Conservation (phyloP, 2,113 vertebrate genomes). For the Orthonyx spaldingii region DNA sequence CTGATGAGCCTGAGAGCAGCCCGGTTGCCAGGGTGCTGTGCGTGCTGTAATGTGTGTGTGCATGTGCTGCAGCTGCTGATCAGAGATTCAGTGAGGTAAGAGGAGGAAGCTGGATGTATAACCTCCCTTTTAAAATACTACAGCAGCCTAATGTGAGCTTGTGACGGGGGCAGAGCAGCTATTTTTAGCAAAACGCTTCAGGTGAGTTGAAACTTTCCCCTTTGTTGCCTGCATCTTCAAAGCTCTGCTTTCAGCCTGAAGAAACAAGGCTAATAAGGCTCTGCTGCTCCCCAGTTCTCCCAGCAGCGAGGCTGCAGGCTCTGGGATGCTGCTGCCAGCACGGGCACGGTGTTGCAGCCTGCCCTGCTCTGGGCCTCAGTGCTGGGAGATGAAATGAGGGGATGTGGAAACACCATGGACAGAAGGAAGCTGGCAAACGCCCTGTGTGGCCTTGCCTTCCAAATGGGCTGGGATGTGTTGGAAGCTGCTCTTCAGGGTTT, state of each 20-base stretch:
- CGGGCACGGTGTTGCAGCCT: background rate
- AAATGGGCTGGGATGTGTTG: background rate
- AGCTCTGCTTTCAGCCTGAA: background rate
- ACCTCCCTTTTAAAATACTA: background rate
- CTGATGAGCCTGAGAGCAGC: background rate
- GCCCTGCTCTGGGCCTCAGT: background rate
- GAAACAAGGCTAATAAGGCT: slow-evolving; percentile 28
- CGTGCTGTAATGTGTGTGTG: background rate
- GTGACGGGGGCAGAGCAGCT: background rate
- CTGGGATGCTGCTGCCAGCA: background rate
- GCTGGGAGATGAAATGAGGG: background rate
- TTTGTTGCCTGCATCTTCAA: slow-evolving; percentile 47
- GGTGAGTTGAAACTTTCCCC: background rate
- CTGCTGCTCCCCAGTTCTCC: background rate
- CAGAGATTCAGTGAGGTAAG: background rate
- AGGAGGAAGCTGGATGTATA: background rate
- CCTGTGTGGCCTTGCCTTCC: background rate
- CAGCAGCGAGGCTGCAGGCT: background rate
- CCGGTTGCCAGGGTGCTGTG: background rate
- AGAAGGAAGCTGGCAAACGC: background rate
- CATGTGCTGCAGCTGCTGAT: background rate
- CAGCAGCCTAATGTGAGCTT: background rate
- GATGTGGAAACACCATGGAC: background rate
- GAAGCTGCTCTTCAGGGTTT: background rate
- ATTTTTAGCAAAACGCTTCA: slow-evolving; percentile 47